Evolutionary conservation across 2,888 invertebrate genomes (phyloP), one percentile per base, ranked within the genome.

Genomic region (Listrodromus nycthemerus): DNA sequence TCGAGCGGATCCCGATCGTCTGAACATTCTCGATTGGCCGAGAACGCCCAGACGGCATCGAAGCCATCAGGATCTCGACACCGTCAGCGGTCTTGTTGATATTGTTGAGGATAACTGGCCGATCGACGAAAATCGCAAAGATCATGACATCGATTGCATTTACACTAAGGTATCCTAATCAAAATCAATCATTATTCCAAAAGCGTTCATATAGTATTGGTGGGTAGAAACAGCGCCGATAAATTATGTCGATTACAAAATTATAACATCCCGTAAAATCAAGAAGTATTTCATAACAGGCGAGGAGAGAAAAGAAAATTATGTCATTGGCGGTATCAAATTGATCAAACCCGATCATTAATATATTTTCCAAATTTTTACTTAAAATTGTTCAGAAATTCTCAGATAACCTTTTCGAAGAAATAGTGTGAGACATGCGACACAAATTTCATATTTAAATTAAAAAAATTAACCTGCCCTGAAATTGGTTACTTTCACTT

Each of bases 11-110:
- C 87, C 90, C 3, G 91, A 92, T 77, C 91, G 92, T 37, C 84
- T 93, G 30, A 93, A 93, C 76, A 93, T 93, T 63, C 90, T 93
- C 76, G 90, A 93, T 63, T 93, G 93, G 93, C 93, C 93, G 0
- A 90, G 91, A 71, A 86, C 86, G 41, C 90, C 91, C 6, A 89
- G 90, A 82, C 89, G 91, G 1, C 93, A 92, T 75, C 89, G 91
- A 71, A 93, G 93, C 78, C 91, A 92, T 37, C 93, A 93, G 82
- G 90, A 91, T 76, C 89, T 93, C 61, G 92, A 93, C 82, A 92
- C 90, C 63, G 93, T 93, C 69, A 91, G 90, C 69, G 93, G 92
- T 5, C 88, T 93, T 82, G 93, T 93, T n/a, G 93, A 93, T 67
- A 91, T 93, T 45, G 91, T 93, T 75, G 93, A 93, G 81, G 93